Evolutionary conservation across 2,113 vertebrate genomes (phyloP).

Genomic region (Colistium nudipinnis): DNA sequence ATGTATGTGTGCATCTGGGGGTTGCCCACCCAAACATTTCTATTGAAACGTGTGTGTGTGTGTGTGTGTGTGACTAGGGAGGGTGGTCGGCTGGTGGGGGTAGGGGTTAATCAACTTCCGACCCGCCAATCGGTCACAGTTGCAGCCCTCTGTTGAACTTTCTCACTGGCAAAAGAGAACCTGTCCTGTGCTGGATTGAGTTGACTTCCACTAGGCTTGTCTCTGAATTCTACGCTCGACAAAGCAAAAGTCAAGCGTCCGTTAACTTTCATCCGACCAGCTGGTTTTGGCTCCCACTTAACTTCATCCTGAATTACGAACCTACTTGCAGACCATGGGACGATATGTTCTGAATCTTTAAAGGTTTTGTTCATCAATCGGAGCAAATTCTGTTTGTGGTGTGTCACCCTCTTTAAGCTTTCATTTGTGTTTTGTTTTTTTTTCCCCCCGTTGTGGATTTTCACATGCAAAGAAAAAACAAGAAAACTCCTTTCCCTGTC

Average conservation of each 20-base stretch:
- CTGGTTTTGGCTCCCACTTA: conserved; percentile 20
- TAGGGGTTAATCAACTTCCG: conserved; percentile 63
- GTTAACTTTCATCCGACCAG: conserved; percentile 39
- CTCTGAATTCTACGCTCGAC: conserved; percentile 30
- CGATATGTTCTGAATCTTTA: too few species aligned
- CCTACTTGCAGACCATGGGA: not conserved
- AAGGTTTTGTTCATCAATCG: too few species aligned
- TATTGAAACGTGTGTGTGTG: conserved; percentile 11
- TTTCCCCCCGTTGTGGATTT: too few species aligned
- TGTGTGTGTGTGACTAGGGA: conserved; percentile 10
- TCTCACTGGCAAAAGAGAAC: conserved; percentile 34
- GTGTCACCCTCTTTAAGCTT: too few species aligned
- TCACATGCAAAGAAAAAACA: too few species aligned
- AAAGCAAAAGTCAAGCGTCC: conserved; percentile 20
- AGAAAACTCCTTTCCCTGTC: too few species aligned
- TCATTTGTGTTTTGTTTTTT: too few species aligned
- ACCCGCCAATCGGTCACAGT: conserved; percentile 59
- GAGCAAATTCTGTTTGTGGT: too few species aligned
- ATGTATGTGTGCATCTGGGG: not conserved
- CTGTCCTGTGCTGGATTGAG: conserved; percentile 3
- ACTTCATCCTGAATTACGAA: not conserved
- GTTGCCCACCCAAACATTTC: conserved; percentile 24
- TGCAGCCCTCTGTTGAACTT: conserved; percentile 41
- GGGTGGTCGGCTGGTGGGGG: conserved; percentile 26
- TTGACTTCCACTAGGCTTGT: conserved; percentile 29